These are phyloP conservation scores for Tetraodon nigroviridis DNA, from an alignment of 2,113 vertebrate genomes.

Conservation along the genomic window DNA sequence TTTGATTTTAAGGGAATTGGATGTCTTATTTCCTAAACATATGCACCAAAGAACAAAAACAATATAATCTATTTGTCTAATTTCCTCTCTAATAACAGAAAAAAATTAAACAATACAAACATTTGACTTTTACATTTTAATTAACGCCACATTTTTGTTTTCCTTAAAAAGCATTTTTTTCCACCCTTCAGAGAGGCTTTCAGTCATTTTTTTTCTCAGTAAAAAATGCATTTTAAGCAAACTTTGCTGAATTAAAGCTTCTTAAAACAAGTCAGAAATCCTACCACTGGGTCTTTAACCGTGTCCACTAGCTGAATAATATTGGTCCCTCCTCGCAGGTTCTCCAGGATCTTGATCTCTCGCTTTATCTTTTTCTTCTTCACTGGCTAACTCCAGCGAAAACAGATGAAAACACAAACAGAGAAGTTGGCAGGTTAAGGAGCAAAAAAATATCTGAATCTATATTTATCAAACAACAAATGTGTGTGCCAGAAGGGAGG, in stretches of 20 bases:
- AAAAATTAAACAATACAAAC: background rate
- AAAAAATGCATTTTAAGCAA: background rate
- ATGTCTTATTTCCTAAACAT: too few relatives aligned
- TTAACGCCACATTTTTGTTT: too few relatives aligned
- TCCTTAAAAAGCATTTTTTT: too few relatives aligned
- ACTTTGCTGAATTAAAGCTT: background rate
- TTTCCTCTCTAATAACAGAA: background rate
- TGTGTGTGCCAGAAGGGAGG: too few relatives aligned
- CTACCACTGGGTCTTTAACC: constrained; percentile 97
- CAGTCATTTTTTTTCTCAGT: too few relatives aligned
- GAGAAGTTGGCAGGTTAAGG: too few relatives aligned
- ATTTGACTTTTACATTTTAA: too few relatives aligned
- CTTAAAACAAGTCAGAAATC: constrained; percentile 38
- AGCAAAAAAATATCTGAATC: too few relatives aligned
- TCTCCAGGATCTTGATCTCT: constrained; percentile 98
- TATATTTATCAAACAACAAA: too few relatives aligned
- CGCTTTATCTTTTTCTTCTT: constrained; percentile 99
- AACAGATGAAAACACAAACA: background rate
- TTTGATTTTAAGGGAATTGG: too few relatives aligned
- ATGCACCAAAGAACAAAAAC: background rate
- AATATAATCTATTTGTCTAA: background rate
- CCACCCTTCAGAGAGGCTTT: background rate
- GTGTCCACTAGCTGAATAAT: constrained; percentile 97
- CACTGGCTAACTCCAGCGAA: constrained; percentile 80
- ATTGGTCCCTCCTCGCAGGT: constrained; percentile 95